Base-by-base conservation (phyloP, 1,140 invertebrate species). In the Yoshiicerus persimilis region DNA sequence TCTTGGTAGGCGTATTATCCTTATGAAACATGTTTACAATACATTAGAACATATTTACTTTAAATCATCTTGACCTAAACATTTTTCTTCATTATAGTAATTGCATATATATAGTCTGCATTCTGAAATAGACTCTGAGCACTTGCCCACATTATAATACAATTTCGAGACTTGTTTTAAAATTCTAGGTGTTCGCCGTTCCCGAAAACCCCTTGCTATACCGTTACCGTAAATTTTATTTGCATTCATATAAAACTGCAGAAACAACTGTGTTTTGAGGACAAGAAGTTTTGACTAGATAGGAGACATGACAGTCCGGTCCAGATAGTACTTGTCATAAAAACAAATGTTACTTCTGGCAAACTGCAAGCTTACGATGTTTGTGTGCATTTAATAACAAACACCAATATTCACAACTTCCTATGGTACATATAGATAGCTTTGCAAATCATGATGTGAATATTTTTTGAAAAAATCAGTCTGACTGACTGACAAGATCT, bases 1-100 rank as follows among this genome's bases (percentile, higher is more conserved):
- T 56, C 87, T 56, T 5, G 89, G 89, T n/a, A 90, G 70, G 10
- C 87, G 56, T 9, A 62, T 86, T 75, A 39, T 87, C 89, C 89
- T 88, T 27, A 36, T 13, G 6, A 66, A 30, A 66, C 5, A 6
- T 66, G 62, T 66, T 27, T 27, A 3, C 25, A 66, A 56, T 30
- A 66, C n/a, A 66, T 66, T 66, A 2, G 4, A 10, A 11, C 25
- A 47, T 56, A 56, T n/a, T 56, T 56, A n/a, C 20, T 56, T 4
- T 47, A 47, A 4, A 1, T n/a, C n/a, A n/a, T n/a, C n/a, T n/a
- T n/a, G n/a, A n/a, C n/a, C n/a, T n/a, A n/a, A n/a, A n/a, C n/a
- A n/a, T n/a, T n/a, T n/a, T n/a, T n/a, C n/a, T n/a, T n/a, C n/a
- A n/a, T n/a, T n/a, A 41, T 41, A 41, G 39, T 41, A 41, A 41